phyloP scores from a whole-genome alignment of 2,113 vertebrate species.

The Rhinoptilus africanus region DNA sequence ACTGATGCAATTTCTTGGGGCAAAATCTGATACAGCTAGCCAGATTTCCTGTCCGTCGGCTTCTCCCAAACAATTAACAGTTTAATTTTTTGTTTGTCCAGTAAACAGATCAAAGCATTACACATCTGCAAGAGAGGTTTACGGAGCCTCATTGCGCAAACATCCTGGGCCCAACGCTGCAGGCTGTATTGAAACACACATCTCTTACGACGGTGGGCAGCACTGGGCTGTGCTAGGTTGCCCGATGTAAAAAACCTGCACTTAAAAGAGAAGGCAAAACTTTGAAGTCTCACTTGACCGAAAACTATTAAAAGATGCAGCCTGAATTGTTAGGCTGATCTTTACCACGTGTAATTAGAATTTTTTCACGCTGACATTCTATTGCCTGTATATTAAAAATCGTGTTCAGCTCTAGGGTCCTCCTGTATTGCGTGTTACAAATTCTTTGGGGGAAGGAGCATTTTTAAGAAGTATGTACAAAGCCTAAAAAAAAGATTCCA shows the following conservation, averaged over 20 bases:
- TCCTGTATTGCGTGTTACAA: neutral
- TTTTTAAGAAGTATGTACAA: neutral
- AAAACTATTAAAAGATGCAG: neutral
- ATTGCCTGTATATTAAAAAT: neutral
- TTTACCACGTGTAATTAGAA: neutral
- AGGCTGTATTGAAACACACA: neutral
- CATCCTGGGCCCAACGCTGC: neutral
- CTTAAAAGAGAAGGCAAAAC: neutral
- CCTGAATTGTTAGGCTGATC: neutral
- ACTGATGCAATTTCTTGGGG: neutral
- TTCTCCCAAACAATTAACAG: neutral
- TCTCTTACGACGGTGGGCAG: neutral
- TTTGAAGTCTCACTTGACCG: neutral
- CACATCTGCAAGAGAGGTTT: neutral
- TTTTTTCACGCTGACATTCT: neutral
- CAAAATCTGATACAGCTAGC: neutral
- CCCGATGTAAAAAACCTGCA: neutral
- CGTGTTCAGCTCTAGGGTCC: neutral
- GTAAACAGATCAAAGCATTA: conserved; percentile 26
- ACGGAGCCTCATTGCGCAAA: neutral
- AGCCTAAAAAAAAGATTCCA: neutral
- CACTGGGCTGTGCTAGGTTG: neutral
- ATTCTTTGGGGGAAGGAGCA: neutral
- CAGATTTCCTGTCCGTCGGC: neutral
- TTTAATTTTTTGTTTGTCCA: conserved; percentile 2